These are phyloP conservation scores for Holotrichia oblita DNA, from an alignment of 1,140 invertebrate species.

Conservation along the genomic window DNA sequence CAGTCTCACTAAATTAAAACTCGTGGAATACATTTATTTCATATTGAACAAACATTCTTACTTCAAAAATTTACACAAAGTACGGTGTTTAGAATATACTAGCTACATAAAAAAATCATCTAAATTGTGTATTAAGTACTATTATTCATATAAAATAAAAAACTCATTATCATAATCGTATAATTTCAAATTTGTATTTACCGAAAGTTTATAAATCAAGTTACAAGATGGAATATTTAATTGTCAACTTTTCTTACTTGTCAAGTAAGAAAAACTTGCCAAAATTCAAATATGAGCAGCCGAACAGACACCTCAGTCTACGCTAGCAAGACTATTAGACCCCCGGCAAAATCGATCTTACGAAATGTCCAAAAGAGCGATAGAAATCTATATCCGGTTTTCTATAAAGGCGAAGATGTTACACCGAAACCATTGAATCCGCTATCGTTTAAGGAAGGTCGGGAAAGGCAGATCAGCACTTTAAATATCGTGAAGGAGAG, in stretches of 20 bases:
- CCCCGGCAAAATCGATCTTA: conserved; percentile 2
- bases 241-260: not conserved
- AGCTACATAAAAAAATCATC: not conserved
- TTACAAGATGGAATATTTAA: not conserved
- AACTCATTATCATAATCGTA: too few species aligned
- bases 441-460: conserved; percentile 45
- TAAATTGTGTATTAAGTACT: not conserved
- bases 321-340: not conserved
- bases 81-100: not conserved
- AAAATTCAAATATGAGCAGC: conserved; percentile 2
- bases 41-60: conserved; percentile 19
- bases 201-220: not conserved
- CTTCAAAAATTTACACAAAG: not conserved
- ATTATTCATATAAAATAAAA: not conserved
- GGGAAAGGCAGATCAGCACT: conserved; percentile 49
- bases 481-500: conserved; percentile 44
- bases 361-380: not conserved
- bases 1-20: not conserved
- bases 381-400: conserved; percentile 35
- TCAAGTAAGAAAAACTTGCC: not conserved
- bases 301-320: not conserved
- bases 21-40: not conserved
- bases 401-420: conserved; percentile 51
- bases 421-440: conserved; percentile 54
- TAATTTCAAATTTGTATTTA: not conserved